Percentiles rank a stretch among this genome's conserved stretches.
Evolutionary conservation across 2,797 vertebrate genomes (phyloP).

Genomic region (Argentina silus): DNA sequence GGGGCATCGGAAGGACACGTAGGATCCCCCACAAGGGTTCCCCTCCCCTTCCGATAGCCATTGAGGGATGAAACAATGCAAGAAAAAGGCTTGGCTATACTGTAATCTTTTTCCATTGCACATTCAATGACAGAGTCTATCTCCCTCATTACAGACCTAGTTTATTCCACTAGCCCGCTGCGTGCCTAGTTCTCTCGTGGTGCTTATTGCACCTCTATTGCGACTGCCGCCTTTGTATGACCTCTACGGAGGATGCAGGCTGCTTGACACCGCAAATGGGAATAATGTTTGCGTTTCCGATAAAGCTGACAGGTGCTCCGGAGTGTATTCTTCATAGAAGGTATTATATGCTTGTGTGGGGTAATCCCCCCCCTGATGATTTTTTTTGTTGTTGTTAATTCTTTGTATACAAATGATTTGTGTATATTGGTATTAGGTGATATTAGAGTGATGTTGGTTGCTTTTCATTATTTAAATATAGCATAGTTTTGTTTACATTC

Average conservation of each 20-base stretch:
- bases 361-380: background rate
- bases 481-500: too few species aligned
- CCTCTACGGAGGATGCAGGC: constrained; percentile 48
- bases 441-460: too few species aligned
- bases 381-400: background rate
- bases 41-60: constrained; percentile 15
- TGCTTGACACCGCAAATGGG: constrained; percentile 46
- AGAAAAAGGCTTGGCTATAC: constrained; percentile 33
- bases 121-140: constrained; percentile 38
- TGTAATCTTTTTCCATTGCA: constrained; percentile 42
- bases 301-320: constrained; percentile 52
- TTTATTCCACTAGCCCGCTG: constrained; percentile 32
- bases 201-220: constrained; percentile 26
- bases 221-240: constrained; percentile 51
- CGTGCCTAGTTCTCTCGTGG: background rate
- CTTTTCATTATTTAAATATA: too few species aligned
- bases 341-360: background rate
- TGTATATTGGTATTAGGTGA: too few species aligned
- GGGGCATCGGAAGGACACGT: constrained; percentile 49
- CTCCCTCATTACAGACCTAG: constrained; percentile 52
- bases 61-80: constrained; percentile 36
- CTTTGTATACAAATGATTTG: background rate
- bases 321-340: constrained; percentile 36
- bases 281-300: constrained; percentile 42
- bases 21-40: constrained; percentile 19